Evolutionary conservation across 2,888 invertebrate genomes (phyloP), one percentile per base, ranked within the genome.

Genomic region (Germaria angustata): DNA sequence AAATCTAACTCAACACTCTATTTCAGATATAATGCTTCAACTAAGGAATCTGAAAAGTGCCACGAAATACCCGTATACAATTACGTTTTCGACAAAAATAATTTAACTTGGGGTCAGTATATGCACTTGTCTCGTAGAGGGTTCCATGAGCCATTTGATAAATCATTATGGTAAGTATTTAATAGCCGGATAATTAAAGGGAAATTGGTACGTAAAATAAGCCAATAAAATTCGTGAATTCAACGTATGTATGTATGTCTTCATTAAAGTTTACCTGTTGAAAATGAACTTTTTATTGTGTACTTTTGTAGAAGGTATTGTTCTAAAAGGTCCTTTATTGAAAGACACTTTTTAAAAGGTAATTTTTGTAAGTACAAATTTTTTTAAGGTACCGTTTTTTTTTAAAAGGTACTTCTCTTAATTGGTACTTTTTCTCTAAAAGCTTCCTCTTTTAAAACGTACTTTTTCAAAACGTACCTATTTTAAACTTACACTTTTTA

Each of bases 121-220:
- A 92, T 91, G 92, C 85, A 89, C n/a, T 86, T 91, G 84, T 87
- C 91, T 57, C 90, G 90, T 73, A 85, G 88, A 80, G 92, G 91
- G 82, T 91, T 89, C 82, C 90, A 91, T 84, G 90, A 91, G 78
- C 92, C 92, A 61, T 91, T 91, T 85, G 91, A 91, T 86, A 91
- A 92, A 86, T 87, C 89, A 77, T 87, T 91, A 69, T 91, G 91
- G 91, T 91, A 87, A 90, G 90, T n/a, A n/a, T n/a, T n/a, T n/a
- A n/a, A n/a, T n/a, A n/a, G n/a, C n/a, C n/a, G n/a, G n/a, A n/a
- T n/a, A n/a, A n/a, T n/a, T n/a, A n/a, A n/a, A n/a, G n/a, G n/a
- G n/a, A n/a, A n/a, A n/a, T n/a, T 87, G 1, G 13, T 28, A 36
- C 6, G 9, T 2, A 1, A 61, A n/a, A 2, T 61, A 7, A 2